Evolutionary conservation across 2,888 invertebrate species (phyloP), one percentile per base, ranked within the genome.

Genomic region (Apoderus coryli): DNA sequence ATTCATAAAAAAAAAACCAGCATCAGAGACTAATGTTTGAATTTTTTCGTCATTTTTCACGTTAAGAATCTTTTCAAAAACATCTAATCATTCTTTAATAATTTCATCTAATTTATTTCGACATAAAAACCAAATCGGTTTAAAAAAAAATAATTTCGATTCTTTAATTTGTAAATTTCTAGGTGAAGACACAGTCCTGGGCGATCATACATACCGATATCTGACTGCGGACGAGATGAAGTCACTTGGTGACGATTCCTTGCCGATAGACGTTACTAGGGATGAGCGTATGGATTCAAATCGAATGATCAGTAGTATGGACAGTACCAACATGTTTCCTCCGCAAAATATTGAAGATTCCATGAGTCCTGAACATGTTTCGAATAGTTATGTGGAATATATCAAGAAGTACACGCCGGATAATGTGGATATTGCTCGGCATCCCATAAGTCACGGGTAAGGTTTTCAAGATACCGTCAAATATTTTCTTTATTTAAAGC

Each of bases 141-240:
- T n/a, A 22, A 10, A 10, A 10, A 10, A 10, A 4, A 22, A 10
- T 10, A 22, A n/a, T 10, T 22, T 22, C 10, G 4, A 10, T 22
- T 10, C 14, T 9, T 27, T 30, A 14, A 27, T 25, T 31, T 24
- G 7, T 19, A 7, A 19, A 6, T 19, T 48, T 55, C 24, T 53
- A 89, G 89, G 85, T 54, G 89, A 90, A 67, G 89, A 90, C 57
- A 80, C 84, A 33, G 79, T 86, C 60, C 65, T 88, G 44, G 86
- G 84, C 47, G 89, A 90, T 60, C 81, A 82, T 55, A 80, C 80
- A 16, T 90, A 90, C 61, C 74, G 86, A 39, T 90, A 90, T 61
- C 66, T 92, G 60, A 90, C 89, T 34, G 86, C 85, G 40, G 90
- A 92, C 54, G 90, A 92, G 54, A 89, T 90, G 86, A 90, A 90